phyloP scores from a whole-genome alignment of 2,797 vertebrate species.

The Toxotes lorentzi region DNA sequence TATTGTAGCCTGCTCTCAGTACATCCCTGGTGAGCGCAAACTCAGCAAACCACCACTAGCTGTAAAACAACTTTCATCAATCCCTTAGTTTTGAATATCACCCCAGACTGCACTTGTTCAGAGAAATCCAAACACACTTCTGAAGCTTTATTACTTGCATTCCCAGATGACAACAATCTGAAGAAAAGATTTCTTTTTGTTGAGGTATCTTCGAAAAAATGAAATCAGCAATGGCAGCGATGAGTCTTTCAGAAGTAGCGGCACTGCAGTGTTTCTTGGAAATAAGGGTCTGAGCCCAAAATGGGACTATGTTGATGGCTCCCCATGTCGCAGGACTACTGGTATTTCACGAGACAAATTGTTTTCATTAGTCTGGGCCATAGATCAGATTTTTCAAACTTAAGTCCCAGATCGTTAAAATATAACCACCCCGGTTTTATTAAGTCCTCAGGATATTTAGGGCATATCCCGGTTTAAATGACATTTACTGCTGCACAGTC shows the following conservation, averaged over 20 bases:
- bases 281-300: constrained; percentile 25
- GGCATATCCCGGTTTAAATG: constrained; percentile 44
- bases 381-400: constrained; percentile 36
- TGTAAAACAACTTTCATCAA: constrained; percentile 43
- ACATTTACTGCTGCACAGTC: constrained; percentile 53
- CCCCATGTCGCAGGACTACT: constrained; percentile 22
- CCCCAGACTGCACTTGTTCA: constrained; percentile 38
- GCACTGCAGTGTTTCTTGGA: constrained; percentile 10
- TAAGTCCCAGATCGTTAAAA: constrained; percentile 24
- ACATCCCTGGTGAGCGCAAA: not conserved
- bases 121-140: constrained; percentile 39
- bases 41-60: constrained; percentile 13
- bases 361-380: constrained; percentile 44
- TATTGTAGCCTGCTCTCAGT: not conserved
- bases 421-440: constrained; percentile 37
- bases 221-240: constrained; percentile 39
- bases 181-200: constrained; percentile 29
- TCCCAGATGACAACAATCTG: constrained; percentile 40
- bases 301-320: constrained; percentile 20
- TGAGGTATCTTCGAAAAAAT: constrained; percentile 28
- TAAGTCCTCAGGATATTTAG: constrained; percentile 53
- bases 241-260: not conserved
- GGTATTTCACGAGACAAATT: constrained; percentile 47
- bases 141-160: constrained; percentile 47
- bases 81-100: constrained; percentile 41